Percentiles rank a stretch among this genome's conserved stretches.
Evolutionary conservation across 2,888 invertebrate genomes (phyloP).

Genomic region (Mystacides longicornis): DNA sequence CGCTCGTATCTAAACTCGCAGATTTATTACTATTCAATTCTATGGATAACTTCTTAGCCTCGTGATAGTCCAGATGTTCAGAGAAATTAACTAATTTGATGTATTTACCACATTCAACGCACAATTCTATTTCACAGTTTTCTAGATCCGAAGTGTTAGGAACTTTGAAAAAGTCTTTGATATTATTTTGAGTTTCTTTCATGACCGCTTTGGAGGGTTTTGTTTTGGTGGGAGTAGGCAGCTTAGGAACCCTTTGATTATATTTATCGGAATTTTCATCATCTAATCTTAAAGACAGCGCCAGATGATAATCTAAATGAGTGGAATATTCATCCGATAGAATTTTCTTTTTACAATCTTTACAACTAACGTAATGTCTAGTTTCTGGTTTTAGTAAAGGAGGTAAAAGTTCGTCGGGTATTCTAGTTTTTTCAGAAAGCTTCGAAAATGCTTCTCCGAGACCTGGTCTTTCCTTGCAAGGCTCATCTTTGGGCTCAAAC

Average conservation of each 20-base stretch:
- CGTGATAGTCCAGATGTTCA: conserved; percentile 80
- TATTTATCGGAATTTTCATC: conserved; percentile 19
- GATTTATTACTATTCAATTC: conserved; percentile 46
- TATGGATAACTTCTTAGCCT: conserved; percentile 68
- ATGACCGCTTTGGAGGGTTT: conserved; percentile 24
- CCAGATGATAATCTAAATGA: conserved; percentile 71
- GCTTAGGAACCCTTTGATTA: conserved; percentile 28
- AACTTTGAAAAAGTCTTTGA: conserved; percentile 41
- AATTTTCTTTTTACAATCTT: conserved; percentile 58
- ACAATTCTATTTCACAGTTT: conserved; percentile 42
- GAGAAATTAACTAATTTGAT: conserved; percentile 54
- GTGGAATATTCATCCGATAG: conserved; percentile 49
- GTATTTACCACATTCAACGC: conserved; percentile 60
- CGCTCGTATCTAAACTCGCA: not conserved
- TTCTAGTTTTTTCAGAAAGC: not conserved
- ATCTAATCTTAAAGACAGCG: conserved; percentile 56
- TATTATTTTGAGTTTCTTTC: conserved; percentile 25
- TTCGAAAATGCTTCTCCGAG: conserved; percentile 2
- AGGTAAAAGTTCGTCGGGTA: conserved; percentile 7
- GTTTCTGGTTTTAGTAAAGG: conserved; percentile 19
- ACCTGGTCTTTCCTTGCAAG: not conserved
- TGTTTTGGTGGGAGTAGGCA: conserved; percentile 18
- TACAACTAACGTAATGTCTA: conserved; percentile 41
- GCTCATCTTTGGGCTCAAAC: not conserved
- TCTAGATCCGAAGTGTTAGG: conserved; percentile 29